Conservation (phyloP, 2,113 vertebrate species). For the Gadus chalcogrammus region DNA sequence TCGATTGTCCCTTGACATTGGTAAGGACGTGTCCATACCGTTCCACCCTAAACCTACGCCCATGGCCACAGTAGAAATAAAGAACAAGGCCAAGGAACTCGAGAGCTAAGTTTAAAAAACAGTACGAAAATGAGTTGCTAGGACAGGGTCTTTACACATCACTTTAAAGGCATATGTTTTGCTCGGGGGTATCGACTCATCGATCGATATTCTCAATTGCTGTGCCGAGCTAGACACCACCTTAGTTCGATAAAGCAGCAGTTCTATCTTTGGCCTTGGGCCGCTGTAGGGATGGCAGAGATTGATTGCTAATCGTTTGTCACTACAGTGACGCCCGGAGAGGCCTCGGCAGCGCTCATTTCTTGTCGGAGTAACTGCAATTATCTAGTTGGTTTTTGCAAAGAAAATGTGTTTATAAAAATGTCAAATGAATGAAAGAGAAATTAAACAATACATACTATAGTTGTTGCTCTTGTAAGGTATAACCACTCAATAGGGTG, state of each 20-base stretch:
- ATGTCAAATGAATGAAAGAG: too few relatives aligned
- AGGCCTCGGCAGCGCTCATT: conserved; percentile 14
- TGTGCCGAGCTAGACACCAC: conserved; percentile 59
- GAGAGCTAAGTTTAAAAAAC: too few relatives aligned
- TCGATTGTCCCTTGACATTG: too few relatives aligned
- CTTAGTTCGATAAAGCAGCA: conserved; percentile 58
- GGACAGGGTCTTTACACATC: conserved; percentile 28
- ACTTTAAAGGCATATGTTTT: conserved; percentile 35
- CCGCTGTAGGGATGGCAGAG: conserved; percentile 51
- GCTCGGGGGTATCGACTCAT: conserved; percentile 50
- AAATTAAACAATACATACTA: too few relatives aligned
- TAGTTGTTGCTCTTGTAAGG: too few relatives aligned
- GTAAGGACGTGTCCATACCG: too few relatives aligned
- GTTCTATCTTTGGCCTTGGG: conserved; percentile 56
- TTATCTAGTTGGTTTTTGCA: neutral
- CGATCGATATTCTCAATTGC: conserved; percentile 61
- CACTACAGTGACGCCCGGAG: conserved; percentile 46
- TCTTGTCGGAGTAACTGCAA: conserved; percentile 26
- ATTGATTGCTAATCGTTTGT: conserved; percentile 61
- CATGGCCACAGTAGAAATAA: too few relatives aligned
- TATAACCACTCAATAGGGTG: too few relatives aligned
- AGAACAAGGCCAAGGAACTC: too few relatives aligned
- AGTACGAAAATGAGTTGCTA: neutral
- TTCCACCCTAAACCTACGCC: too few relatives aligned
- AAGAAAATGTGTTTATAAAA: neutral